Base-by-base conservation (phyloP, 2,888 invertebrate species). In the Baccha elongata region DNA sequence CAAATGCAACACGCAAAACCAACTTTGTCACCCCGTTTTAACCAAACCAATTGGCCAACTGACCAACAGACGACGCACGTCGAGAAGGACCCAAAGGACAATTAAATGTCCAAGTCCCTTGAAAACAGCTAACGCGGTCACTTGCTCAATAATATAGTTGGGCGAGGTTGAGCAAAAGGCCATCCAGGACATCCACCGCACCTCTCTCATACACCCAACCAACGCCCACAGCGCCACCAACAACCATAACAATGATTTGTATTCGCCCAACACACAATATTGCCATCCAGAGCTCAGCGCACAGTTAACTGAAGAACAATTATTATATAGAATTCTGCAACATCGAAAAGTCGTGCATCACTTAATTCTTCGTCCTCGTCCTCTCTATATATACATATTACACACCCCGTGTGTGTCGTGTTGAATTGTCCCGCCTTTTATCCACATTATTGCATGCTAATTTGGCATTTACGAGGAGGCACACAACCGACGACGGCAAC, bases 291-390 rank as follows among this genome's bases (percentile, higher is more conserved):
- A 68, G 78, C 23, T 44, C 6, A 26, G 48, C 26, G 23, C 5
- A n/a, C 68, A 64, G n/a, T n/a, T n/a, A 73, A 80, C 73, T 68
- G 58, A 80, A 55, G 73, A 74, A 74, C 79, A 73, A 74, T 79
- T 79, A 79, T 52, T 55, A 60, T 52, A 13, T 72, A 55, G 62
- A 21, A 23, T 10, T 17, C 6, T 35, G 58, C 32, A 42, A 58
- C 83, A 73, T 72, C 68, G 83, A 83, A 78, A 83, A 83, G 76
- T 76, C 78, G 83, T 83, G 72, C 83, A 83, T 83, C 83, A 83
- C 76, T 78, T 76, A 83, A 67, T 65, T 75, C 67, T 67, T 69
- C 29, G 8, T 32, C 29, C 29, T 32, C 29, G 29, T 32, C 29
- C 29, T 32, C 7, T 23, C 3, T 23, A 23, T 5, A 23, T 4